These are phyloP conservation scores for Labia minor DNA, from an alignment of 2,888 invertebrate genomes.

Conservation along the genomic window DNA sequence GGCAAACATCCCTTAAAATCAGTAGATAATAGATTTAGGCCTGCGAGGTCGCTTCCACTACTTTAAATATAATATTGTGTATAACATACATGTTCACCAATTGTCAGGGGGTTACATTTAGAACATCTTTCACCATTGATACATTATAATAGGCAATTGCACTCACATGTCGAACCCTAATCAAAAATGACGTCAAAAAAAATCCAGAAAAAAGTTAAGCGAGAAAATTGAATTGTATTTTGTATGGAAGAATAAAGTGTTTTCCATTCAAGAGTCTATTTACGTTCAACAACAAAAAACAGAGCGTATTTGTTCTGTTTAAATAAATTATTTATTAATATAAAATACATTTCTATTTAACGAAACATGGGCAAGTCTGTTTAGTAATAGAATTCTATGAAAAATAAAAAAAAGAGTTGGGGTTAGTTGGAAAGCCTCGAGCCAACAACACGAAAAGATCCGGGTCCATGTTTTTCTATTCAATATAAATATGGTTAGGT, in stretches of 20 bases:
- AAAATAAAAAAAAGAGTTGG: too few species aligned
- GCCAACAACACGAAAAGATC: too few species aligned
- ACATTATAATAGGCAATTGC: conserved; percentile 13
- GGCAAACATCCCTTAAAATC: conserved; percentile 1
- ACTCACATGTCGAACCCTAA: conserved; percentile 5
- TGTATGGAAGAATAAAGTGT: neutral
- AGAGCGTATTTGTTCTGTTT: neutral
- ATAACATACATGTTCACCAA: neutral
- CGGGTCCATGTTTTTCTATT: too few species aligned
- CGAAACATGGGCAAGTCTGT: neutral
- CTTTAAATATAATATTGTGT: neutral
- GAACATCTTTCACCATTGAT: conserved; percentile 1
- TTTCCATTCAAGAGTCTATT: neutral
- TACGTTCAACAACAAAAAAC: neutral
- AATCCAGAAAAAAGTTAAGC: neutral
- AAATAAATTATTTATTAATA: neutral
- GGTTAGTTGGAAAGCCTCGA: too few species aligned
- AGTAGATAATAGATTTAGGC: conserved; percentile 1
- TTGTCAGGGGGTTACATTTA: neutral
- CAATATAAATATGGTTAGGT: too few species aligned
- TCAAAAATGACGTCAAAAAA: conserved; percentile 7
- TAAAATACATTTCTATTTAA: neutral
- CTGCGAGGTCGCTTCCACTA: neutral
- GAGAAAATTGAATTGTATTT: conserved; percentile 3
- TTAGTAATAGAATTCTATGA: too few species aligned